phyloP scores from a whole-genome alignment of 2,797 vertebrate species.

The Gadopsis marmoratus region DNA sequence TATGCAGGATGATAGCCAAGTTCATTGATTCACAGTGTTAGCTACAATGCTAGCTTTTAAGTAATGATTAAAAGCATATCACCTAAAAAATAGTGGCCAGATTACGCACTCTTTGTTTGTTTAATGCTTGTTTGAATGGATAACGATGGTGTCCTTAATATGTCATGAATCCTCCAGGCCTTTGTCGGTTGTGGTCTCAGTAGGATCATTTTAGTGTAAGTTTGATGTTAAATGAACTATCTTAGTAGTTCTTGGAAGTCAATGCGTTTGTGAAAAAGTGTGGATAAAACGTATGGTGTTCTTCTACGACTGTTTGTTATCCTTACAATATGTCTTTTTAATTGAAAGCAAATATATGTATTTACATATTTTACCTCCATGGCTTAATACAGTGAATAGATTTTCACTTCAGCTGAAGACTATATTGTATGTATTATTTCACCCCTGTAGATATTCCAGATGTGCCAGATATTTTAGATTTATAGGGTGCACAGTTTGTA shows the following conservation, averaged over 20 bases:
- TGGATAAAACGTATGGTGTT: neutral
- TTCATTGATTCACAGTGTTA: constrained; percentile 78
- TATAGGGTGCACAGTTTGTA: neutral
- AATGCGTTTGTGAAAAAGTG: neutral
- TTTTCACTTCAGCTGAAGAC: neutral
- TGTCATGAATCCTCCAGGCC: neutral
- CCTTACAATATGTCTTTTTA: neutral
- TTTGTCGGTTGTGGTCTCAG: neutral
- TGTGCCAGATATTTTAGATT: neutral
- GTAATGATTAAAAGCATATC: constrained; percentile 15
- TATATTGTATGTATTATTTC: neutral
- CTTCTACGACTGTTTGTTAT: neutral
- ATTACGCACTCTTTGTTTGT: neutral
- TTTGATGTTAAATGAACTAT: constrained; percentile 7
- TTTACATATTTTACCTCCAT: neutral
- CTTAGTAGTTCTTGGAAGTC: constrained; percentile 9
- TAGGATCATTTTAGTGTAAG: neutral
- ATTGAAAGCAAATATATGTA: neutral
- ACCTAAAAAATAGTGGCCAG: neutral
- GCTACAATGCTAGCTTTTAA: constrained; percentile 48
- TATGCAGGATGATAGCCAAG: constrained; percentile 56
- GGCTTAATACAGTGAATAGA: neutral
- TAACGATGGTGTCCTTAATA: neutral
- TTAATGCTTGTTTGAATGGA: neutral
- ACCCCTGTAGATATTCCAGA: neutral